Conservation (phyloP, 2,113 vertebrate species). For the Sarotherodon lohbergeri region DNA sequence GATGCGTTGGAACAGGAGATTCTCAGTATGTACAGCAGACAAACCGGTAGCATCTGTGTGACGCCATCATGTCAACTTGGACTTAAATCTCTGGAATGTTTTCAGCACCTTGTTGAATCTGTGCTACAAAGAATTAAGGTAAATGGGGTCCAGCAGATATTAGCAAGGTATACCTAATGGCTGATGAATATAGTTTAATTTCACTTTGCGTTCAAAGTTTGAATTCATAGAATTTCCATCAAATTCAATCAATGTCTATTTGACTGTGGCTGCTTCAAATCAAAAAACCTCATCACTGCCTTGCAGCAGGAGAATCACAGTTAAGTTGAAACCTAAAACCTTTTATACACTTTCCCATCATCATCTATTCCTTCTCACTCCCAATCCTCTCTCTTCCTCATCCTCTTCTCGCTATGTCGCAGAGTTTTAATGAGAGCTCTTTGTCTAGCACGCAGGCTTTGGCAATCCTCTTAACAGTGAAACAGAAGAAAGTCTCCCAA, state of each 20-base stretch:
- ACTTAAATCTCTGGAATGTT: neutral
- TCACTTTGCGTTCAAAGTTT: neutral
- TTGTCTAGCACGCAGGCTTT: slow-evolving; percentile 17
- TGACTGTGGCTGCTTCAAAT: neutral
- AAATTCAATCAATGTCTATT: neutral
- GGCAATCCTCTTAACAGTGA: slow-evolving; percentile 22
- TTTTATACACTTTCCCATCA: neutral
- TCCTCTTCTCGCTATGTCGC: neutral
- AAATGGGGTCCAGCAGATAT: neutral
- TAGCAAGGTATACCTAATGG: neutral
- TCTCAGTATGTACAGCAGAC: neutral
- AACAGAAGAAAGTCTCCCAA: neutral
- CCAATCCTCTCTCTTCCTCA: neutral
- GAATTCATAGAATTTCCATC: neutral
- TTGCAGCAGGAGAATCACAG: neutral
- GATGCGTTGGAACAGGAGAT: neutral
- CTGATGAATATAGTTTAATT: neutral
- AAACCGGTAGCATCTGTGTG: neutral
- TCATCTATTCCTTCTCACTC: neutral
- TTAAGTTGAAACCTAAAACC: neutral
- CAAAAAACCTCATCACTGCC: neutral
- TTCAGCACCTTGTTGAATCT: neutral
- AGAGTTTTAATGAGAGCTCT: slow-evolving; percentile 19
- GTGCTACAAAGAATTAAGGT: neutral
- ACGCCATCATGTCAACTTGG: neutral